Evolutionary conservation across 2,113 vertebrate genomes (phyloP).

Genomic region (Chaenogobius annularis): DNA sequence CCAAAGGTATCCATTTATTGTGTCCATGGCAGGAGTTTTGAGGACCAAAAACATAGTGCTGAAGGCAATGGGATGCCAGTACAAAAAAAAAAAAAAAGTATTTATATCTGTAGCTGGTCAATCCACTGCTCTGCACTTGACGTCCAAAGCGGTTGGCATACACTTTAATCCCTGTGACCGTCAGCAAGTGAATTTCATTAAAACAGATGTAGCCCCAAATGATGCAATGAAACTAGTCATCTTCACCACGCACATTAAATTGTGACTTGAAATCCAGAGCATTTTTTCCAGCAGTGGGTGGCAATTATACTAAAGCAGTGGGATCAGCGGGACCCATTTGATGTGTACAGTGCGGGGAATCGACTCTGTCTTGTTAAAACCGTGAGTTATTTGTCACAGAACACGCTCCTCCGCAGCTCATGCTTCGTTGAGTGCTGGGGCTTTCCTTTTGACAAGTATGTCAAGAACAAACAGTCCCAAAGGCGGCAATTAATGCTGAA

Average conservation of each 20-base stretch:
- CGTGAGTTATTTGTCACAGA: constrained; percentile 57
- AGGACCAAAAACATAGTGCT: too few relatives aligned
- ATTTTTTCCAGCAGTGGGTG: neutral
- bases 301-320: constrained; percentile 20
- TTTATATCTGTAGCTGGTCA: neutral
- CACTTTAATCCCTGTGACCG: neutral
- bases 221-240: constrained; percentile 7
- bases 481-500: constrained; percentile 79
- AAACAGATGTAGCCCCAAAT: neutral
- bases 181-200: neutral
- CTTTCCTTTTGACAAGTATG: constrained; percentile 62
- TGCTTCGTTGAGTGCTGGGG: constrained; percentile 52
- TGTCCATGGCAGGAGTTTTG: too few relatives aligned
- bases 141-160: neutral
- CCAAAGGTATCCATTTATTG: too few relatives aligned
- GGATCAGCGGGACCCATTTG: constrained; percentile 14
- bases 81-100: too few relatives aligned
- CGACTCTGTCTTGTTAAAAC: constrained; percentile 53
- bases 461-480: constrained; percentile 75
- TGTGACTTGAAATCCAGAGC: constrained; percentile 4
- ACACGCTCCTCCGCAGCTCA: constrained; percentile 41
- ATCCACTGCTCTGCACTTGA: neutral
- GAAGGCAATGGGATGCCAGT: too few relatives aligned
- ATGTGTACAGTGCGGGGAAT: constrained; percentile 31
- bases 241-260: neutral